Conservation (phyloP, 2,113 vertebrate species). For the Lagenorhynchus albirostris region DNA sequence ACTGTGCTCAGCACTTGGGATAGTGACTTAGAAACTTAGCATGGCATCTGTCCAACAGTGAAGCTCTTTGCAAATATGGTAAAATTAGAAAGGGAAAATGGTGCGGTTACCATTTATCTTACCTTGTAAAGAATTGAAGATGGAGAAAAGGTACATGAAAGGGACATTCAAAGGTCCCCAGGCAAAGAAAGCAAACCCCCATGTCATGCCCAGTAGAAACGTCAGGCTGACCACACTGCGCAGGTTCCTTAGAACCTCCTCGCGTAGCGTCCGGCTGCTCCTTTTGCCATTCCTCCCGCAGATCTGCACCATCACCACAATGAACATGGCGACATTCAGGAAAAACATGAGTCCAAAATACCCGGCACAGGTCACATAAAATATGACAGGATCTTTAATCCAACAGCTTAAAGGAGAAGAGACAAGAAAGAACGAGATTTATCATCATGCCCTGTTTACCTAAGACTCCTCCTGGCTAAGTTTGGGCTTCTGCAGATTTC, state of each 20-base stretch:
- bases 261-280: constrained; percentile 90
- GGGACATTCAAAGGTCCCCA: constrained; percentile 91
- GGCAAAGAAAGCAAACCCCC: constrained; percentile 97
- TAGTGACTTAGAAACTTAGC: not conserved
- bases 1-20: not conserved
- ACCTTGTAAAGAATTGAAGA: constrained; percentile 99
- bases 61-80: not conserved
- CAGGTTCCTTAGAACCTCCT: constrained; percentile 94
- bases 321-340: constrained; percentile 96
- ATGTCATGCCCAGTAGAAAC: constrained; percentile 97
- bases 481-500: not conserved
- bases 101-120: constrained; percentile 23
- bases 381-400: constrained; percentile 87
- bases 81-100: not conserved
- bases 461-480: not conserved
- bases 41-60: not conserved
- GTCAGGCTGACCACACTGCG: constrained; percentile 95
- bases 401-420: constrained; percentile 88
- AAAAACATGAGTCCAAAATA: constrained; percentile 96
- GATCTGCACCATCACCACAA: constrained; percentile 98
- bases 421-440: not conserved
- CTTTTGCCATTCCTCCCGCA: constrained; percentile 96
- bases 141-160: constrained; percentile 95
- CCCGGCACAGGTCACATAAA: constrained; percentile 91
- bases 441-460: not conserved